A percentile compares a stretch with the other conserved stretches of the same genome.
phyloP scores from a whole-genome alignment of 2,888 invertebrate species.

The Eueremaeus valkanovi region DNA sequence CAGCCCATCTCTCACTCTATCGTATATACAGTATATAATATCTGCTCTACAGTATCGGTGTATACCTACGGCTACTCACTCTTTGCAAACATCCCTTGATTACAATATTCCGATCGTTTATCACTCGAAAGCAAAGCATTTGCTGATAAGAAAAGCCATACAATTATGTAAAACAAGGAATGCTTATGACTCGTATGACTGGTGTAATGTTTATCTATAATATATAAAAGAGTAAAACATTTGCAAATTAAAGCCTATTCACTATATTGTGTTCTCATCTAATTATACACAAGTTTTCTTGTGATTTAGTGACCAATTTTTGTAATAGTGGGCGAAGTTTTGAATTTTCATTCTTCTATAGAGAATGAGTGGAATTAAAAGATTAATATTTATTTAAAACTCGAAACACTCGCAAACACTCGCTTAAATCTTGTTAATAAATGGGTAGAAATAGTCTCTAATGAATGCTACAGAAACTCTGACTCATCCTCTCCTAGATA shows the following conservation, averaged over 20 bases:
- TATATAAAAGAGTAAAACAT: background rate
- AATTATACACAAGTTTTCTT: background rate
- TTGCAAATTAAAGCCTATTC: constrained; percentile 5
- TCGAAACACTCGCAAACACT: background rate
- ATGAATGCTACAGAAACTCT: background rate
- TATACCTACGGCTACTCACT: background rate
- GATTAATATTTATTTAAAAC: background rate
- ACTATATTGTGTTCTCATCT: background rate
- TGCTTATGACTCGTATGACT: background rate
- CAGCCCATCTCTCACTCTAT: constrained; percentile 13
- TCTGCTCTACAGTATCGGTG: background rate
- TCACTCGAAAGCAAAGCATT: constrained; percentile 2
- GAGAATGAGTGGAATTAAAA: background rate
- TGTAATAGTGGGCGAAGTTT: constrained; percentile 18
- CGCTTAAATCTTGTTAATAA: background rate
- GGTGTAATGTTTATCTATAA: background rate
- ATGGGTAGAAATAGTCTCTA: background rate
- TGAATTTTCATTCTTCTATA: background rate
- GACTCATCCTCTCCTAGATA: background rate
- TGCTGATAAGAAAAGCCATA: background rate
- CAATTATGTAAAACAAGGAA: constrained; percentile 12
- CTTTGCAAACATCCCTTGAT: background rate
- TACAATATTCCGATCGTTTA: background rate
- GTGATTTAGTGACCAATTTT: background rate
- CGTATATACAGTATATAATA: too few relatives aligned